phyloP scores from a whole-genome alignment of 1,140 invertebrate species.

The Microplitis mediator region DNA sequence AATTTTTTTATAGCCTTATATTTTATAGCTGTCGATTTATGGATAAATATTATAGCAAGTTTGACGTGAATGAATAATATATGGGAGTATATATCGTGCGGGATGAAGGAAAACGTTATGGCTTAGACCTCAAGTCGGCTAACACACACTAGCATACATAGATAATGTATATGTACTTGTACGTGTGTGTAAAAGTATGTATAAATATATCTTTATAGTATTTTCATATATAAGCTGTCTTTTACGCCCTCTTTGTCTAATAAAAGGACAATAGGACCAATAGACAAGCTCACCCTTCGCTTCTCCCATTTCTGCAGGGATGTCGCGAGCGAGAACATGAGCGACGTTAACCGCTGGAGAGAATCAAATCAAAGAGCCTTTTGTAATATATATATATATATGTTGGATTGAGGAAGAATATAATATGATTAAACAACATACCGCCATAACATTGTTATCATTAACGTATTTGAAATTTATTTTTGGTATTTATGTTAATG shows the following conservation, averaged over 20 bases:
- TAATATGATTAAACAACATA: not conserved
- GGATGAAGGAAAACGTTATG: too few relatives aligned
- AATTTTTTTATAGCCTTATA: too few relatives aligned
- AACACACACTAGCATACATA: not conserved
- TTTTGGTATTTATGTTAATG: too few relatives aligned
- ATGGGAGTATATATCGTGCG: too few relatives aligned
- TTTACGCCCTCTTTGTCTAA: not conserved
- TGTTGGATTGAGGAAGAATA: not conserved
- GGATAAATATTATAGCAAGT: too few relatives aligned
- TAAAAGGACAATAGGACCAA: constrained; percentile 6
- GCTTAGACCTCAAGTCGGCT: too few relatives aligned
- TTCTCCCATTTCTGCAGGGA: not conserved
- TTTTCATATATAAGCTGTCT: not conserved
- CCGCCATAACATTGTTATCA: not conserved
- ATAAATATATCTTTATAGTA: not conserved
- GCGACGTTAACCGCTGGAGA: not conserved
- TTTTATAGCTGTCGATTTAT: too few relatives aligned
- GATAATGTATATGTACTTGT: not conserved
- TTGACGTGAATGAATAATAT: too few relatives aligned
- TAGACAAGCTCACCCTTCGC: not conserved
- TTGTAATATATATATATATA: constrained; percentile 15
- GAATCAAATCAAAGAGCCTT: constrained; percentile 27
- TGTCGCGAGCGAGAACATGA: not conserved
- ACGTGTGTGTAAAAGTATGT: not conserved
- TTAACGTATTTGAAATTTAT: not conserved